These are phyloP conservation scores for Scarus forsteni DNA, from an alignment of 2,797 vertebrate species.

Conservation along the genomic window DNA sequence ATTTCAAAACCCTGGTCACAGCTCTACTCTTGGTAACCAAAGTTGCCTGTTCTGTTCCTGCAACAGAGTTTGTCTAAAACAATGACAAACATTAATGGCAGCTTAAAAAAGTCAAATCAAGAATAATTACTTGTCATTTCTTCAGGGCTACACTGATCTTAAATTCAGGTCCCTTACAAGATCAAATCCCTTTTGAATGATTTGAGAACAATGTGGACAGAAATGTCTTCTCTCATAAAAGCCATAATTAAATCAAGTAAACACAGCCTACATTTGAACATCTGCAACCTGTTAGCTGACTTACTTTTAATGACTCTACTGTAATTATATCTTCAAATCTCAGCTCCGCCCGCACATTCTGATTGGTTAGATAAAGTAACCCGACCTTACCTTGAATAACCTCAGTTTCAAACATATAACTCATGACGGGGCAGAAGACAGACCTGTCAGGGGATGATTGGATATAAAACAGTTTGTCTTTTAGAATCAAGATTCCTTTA, in stretches of 20 bases:
- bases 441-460: conserved; percentile 33
- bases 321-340: not conserved
- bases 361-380: conserved; percentile 17
- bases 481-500: conserved; percentile 67
- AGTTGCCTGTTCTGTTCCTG: no score
- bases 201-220: not conserved
- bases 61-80: no score
- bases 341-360: not conserved
- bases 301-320: conserved; percentile 6
- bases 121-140: no score
- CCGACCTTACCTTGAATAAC: conserved; percentile 59
- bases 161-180: not conserved
- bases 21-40: no score
- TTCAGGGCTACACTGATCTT: not conserved
- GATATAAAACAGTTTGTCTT: conserved; percentile 65
- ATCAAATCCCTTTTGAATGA: not conserved
- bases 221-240: not conserved
- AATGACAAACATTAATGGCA: conserved; percentile 29
- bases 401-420: conserved; percentile 30
- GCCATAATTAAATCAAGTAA: not conserved
- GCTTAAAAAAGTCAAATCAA: not conserved
- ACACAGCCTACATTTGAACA: conserved; percentile 3
- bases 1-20: no score
- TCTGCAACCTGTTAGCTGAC: conserved; percentile 2
- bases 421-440: conserved; percentile 29